Conservation (phyloP, 2,888 invertebrate species). For the Xylota sylvarum region DNA sequence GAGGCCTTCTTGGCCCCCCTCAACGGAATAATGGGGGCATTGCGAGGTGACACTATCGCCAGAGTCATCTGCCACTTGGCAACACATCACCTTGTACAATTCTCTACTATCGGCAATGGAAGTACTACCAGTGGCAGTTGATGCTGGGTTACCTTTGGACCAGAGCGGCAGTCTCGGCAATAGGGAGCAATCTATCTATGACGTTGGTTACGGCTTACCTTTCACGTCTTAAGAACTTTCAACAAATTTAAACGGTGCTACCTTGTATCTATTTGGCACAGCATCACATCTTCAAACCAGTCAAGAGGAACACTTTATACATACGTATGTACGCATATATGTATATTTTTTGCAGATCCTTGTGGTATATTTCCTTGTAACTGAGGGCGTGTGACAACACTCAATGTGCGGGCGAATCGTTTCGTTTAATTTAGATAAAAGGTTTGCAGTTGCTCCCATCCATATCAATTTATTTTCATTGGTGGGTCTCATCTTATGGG, state of each 20-base stretch:
- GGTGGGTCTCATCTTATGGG: constrained; percentile 19
- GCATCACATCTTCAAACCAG: constrained; percentile 12
- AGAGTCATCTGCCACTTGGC: constrained; percentile 35
- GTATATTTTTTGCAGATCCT: neutral
- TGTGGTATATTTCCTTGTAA: neutral
- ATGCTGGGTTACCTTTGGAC: neutral
- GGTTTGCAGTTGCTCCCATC: constrained; percentile 54
- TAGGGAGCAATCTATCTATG: constrained; percentile 25
- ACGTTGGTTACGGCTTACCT: constrained; percentile 25
- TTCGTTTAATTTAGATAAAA: constrained; percentile 68
- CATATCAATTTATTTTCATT: constrained; percentile 54
- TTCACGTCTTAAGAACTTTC: constrained; percentile 11
- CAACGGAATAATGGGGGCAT: constrained; percentile 1
- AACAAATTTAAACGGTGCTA: constrained; percentile 14
- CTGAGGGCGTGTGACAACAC: neutral
- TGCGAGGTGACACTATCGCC: constrained; percentile 29
- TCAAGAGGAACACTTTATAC: constrained; percentile 13
- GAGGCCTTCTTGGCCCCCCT: neutral
- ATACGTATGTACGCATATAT: too few relatives aligned
- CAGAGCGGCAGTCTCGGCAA: neutral
- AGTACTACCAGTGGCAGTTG: neutral
- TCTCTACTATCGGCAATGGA: neutral
- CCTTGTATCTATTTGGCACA: constrained; percentile 31
- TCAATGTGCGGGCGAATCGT: constrained; percentile 5
- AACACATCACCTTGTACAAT: constrained; percentile 29